A percentile compares a stretch with the other conserved stretches of the same genome.
Evolutionary conservation across 2,888 invertebrate species (phyloP).

Genomic region (Lithophane ornitopus): DNA sequence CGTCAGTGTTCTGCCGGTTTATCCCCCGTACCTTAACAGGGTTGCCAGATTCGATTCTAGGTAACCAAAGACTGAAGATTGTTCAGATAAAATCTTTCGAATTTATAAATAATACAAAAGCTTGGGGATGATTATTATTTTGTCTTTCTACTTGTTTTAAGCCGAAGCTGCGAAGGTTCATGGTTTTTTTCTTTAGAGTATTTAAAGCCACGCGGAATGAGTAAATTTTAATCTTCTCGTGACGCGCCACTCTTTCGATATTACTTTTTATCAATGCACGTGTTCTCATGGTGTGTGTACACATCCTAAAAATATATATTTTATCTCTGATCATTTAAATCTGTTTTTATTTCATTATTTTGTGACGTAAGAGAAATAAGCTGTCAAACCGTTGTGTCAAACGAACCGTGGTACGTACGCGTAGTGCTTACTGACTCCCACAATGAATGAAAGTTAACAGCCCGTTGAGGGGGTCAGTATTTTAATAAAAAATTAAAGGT

Average conservation of each 20-base stretch:
- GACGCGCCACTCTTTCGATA: neutral
- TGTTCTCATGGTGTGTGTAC: neutral
- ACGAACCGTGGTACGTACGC: too few relatives aligned
- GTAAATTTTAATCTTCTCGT: neutral
- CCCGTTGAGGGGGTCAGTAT: neutral
- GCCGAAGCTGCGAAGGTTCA: too few relatives aligned
- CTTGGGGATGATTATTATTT: neutral
- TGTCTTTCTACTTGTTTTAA: neutral
- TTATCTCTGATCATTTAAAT: neutral
- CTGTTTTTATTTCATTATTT: neutral
- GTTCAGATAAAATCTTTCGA: neutral
- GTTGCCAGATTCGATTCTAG: conserved; percentile 10
- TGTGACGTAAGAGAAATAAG: neutral
- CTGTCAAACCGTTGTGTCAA: neutral
- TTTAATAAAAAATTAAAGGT: neutral
- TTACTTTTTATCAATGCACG: neutral
- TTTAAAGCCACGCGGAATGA: neutral
- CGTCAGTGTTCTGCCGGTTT: neutral
- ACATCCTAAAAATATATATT: neutral
- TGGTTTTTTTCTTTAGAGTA: neutral
- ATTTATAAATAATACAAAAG: neutral
- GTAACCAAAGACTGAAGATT: neutral
- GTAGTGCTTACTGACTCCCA: neutral
- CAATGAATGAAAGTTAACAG: neutral
- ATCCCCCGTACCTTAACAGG: neutral